A percentile compares a stretch with the other conserved stretches of the same genome.
phyloP scores from a whole-genome alignment of 2,888 invertebrate species.

The Lasioglossum figueresi region DNA sequence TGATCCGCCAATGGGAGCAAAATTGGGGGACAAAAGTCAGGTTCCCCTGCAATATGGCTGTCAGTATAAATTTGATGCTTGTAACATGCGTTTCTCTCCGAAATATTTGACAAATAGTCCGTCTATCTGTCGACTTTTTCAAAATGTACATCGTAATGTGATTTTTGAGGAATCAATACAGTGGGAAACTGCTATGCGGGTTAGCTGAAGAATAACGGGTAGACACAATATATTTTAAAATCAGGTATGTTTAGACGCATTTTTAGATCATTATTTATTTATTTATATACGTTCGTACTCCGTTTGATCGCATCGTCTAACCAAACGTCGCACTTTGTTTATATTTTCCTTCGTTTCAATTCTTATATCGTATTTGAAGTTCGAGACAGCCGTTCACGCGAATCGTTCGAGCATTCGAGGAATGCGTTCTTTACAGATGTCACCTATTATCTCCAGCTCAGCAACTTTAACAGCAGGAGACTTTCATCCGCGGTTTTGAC shows the following conservation, averaged over 20 bases:
- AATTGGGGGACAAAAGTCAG: conserved; percentile 92
- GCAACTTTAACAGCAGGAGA: conserved; percentile 11
- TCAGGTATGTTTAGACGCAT: conserved; percentile 56
- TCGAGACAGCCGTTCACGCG: neutral
- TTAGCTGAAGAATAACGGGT: conserved; percentile 80
- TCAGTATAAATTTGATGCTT: conserved; percentile 98
- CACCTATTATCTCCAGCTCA: conserved; percentile 44
- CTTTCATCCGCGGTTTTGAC: conserved; percentile 23
- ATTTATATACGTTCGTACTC: conserved; percentile 61
- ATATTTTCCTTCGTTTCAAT: neutral
- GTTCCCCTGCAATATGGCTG: conserved; percentile 96
- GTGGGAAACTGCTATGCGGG: conserved; percentile 86
- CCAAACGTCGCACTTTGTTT: neutral
- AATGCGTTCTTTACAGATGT: conserved; percentile 56
- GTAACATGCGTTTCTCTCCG: conserved; percentile 94
- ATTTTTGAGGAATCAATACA: conserved; percentile 85
- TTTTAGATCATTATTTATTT: conserved; percentile 56
- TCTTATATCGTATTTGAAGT: neutral
- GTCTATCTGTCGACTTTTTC: conserved; percentile 85
- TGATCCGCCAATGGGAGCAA: conserved; percentile 87
- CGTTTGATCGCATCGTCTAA: conserved; percentile 12
- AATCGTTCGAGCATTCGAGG: conserved; percentile 14
- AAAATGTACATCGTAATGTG: conserved; percentile 84
- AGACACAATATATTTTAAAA: conserved; percentile 37
- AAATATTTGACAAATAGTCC: conserved; percentile 87